These are phyloP conservation scores for Mycetomoellerius zeteki DNA, from an alignment of 1,140 invertebrate species.

Conservation along the genomic window DNA sequence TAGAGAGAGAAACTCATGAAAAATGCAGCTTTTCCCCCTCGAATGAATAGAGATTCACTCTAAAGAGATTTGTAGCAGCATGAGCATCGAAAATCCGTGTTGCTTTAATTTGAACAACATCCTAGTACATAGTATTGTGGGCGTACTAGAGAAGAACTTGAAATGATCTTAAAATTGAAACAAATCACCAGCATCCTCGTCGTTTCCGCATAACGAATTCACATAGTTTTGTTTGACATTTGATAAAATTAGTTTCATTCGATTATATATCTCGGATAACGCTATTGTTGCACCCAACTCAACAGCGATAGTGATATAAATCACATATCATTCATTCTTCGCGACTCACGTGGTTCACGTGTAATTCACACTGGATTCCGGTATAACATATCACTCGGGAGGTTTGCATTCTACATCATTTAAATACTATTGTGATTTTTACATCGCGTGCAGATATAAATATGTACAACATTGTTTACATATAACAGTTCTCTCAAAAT, in stretches of 20 bases:
- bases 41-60: constrained; percentile 7
- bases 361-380: background rate
- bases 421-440: background rate
- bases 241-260: background rate
- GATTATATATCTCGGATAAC: background rate
- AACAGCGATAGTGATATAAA: background rate
- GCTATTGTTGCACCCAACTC: background rate
- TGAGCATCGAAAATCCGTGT: constrained; percentile 12
- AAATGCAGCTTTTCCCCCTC: background rate
- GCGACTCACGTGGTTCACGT: background rate
- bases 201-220: constrained; percentile 7
- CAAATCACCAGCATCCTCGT: background rate
- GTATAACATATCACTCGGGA: background rate
- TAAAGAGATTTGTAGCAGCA: constrained; percentile 1
- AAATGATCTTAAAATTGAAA: constrained; percentile 41
- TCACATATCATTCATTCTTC: constrained; percentile 17
- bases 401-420: background rate
- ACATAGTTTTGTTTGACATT: constrained; percentile 25
- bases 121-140: background rate
- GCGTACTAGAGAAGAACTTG: background rate
- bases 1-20: constrained; percentile 8
- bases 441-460: background rate
- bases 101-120: background rate
- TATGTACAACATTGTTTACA: background rate
- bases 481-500: background rate